These are phyloP conservation scores for Pomatostomus ruficeps DNA, from an alignment of 2,113 vertebrate genomes.

Conservation along the genomic window DNA sequence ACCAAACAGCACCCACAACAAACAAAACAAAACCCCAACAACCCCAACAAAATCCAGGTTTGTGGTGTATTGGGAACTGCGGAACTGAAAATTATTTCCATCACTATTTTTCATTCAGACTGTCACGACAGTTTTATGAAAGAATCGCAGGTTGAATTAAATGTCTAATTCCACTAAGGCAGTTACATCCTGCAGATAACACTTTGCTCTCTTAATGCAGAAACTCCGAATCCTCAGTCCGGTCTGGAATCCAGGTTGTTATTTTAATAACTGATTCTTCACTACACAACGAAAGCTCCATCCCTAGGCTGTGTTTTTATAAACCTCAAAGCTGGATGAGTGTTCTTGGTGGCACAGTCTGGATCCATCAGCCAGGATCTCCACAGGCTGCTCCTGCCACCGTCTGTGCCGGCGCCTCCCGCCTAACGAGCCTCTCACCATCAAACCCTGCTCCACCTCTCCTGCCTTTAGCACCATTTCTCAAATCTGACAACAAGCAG, in stretches of 20 bases:
- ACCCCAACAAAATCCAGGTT: not conserved
- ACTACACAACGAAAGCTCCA: not conserved
- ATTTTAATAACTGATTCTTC: not conserved
- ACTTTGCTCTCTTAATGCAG: not conserved
- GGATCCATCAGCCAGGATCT: not conserved
- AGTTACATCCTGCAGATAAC: not conserved
- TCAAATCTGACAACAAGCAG: not conserved
- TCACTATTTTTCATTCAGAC: not conserved
- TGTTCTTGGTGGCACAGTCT: not conserved
- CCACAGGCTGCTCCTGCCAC: not conserved
- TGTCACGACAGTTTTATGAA: not conserved
- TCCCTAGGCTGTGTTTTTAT: not conserved
- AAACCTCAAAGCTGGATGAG: not conserved
- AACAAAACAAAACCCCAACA: not conserved
- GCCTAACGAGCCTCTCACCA: not conserved
- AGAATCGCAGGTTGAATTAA: not conserved
- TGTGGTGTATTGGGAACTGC: not conserved
- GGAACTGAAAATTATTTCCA: not conserved
- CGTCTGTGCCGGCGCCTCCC: not conserved
- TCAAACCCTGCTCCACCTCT: not conserved
- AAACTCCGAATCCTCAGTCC: not conserved
- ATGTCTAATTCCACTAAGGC: not conserved
- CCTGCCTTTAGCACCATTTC: not conserved
- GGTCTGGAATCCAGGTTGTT: not conserved
- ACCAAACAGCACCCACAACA: not conserved